Evolutionary conservation across 2,888 invertebrate genomes (phyloP).

Genomic region (Caenorhabditis parvicauda): DNA sequence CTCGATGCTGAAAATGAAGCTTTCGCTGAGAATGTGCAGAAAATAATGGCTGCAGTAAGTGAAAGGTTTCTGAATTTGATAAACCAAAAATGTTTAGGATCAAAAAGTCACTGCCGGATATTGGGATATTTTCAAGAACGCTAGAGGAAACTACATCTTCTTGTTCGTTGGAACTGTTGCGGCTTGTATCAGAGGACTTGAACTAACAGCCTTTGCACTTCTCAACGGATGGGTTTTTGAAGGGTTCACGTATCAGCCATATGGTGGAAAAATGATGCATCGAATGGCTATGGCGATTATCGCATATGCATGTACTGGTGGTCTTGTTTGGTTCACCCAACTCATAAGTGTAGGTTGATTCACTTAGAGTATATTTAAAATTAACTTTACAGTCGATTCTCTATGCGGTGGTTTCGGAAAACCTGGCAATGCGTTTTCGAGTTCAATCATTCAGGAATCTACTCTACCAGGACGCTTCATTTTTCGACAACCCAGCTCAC

Average conservation of each 20-base stretch:
- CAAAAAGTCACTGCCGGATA: constrained; percentile 37
- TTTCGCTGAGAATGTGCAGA: constrained; percentile 36
- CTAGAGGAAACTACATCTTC: constrained; percentile 38
- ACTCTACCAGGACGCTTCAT: constrained; percentile 64
- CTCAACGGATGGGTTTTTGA: constrained; percentile 56
- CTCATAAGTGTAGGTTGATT: constrained; percentile 32
- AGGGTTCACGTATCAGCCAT: constrained; percentile 36
- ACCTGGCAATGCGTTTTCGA: constrained; percentile 51
- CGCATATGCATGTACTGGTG: constrained; percentile 33
- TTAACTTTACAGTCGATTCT: constrained; percentile 32
- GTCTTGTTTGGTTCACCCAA: constrained; percentile 41
- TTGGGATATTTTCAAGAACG: constrained; percentile 39
- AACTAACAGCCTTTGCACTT: constrained; percentile 65
- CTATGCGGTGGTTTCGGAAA: constrained; percentile 49
- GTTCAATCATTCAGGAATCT: constrained; percentile 55
- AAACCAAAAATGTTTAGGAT: constrained; percentile 17
- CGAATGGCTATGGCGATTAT: constrained; percentile 43
- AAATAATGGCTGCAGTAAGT: constrained; percentile 34
- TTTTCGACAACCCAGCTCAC: constrained; percentile 65
- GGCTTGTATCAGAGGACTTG: constrained; percentile 64
- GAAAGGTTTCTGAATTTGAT: neutral
- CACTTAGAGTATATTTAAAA: neutral
- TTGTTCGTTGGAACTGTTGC: constrained; percentile 31
- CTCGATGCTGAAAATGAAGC: constrained; percentile 6
- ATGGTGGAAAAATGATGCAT: constrained; percentile 44